Evolutionary conservation across 2,797 vertebrate species (phyloP), one percentile per base, ranked within the genome.

Genomic region (Poecile montanus): DNA sequence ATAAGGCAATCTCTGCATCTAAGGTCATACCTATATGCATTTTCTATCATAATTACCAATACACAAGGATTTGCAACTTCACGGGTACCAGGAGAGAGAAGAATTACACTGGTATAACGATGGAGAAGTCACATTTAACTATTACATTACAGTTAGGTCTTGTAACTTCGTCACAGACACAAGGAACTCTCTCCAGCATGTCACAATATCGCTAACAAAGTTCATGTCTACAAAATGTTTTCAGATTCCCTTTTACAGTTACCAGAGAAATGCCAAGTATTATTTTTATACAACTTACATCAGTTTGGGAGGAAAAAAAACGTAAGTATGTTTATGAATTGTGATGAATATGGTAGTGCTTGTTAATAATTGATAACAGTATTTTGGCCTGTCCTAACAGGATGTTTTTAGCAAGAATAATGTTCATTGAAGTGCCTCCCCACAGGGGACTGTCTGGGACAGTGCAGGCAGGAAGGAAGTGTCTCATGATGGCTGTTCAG

Each of bases 301-400:
- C 76, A 90, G 51, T 66, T 81, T 34, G 50, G 58, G 15, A 21
- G 21, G 5, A n/a, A 61, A 60, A 65, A 67, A 72, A 10, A 56
- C 40, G 17, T 17, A 91, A 53, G 16, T 77, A 85, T 88, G 89
- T 96, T 96, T 96, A 91, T 75, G 63, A 90, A 91, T 82, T 57
- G 34, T 50, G 38, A 95, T 89, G 86, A 95, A 94, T 86, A 92
- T 56, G 70, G 85, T 72, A 40, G 73, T 76, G 94, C 70, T 95
- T 94, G 92, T 89, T 95, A 95, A 91, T 95, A 95, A 97, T 93
- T 95, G 94, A 95, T 95, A 96, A 96, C 93, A 96, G 95, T 91
- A 91, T 95, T 95, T 94, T 95, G 91, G 96, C 92, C 85, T 91
- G 87, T 68, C 40, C 70, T 88, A 85, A 83, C 92, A 96, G 94